Evolutionary conservation across 2,888 invertebrate genomes (phyloP), one percentile per base, ranked within the genome.

Genomic region (Sycophila texana): DNA sequence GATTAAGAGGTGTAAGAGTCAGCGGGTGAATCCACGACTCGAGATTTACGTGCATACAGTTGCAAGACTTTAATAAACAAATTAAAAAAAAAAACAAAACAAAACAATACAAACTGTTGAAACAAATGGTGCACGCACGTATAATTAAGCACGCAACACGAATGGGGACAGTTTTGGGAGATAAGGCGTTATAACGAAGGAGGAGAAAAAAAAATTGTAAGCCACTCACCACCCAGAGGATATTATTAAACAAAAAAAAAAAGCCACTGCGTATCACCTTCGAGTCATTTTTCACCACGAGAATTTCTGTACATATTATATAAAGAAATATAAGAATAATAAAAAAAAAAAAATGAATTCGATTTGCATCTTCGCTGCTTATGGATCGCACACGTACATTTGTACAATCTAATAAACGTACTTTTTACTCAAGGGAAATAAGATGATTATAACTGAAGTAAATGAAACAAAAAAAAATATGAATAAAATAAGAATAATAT

Each of bases 321-420:
- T 77, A 77, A 81, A 76, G 65, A 74, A 16, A 60, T 74, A 74
- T 81, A 78, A 78, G 68, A 78, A 81, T 81, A 78, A 77, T 71
- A 74, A 79, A 67, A 57, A 78, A 74, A 79, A 67, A 57, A 78
- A 80, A 79, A 77, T 47, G 74, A 80, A 82, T 83, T 83, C 82
- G 80, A 83, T 83, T 82, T 82, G 83, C 83, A 83, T 83, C 80
- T 83, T 81, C 81, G 84, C 84, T 84, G 83, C 83, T 83, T 83
- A 83, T 81, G 79, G 79, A 83, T 83, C 82, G 82, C 83, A 84
- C 82, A 82, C 83, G 80, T 80, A 82, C 82, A 81, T 82, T 82
- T 82, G 75, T 82, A 82, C 80, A 82, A 82, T 83, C 82, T 83
- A 80, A 74, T 83, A 77, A 79, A 81, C 80, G 82, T 82, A 80